Evolutionary conservation across 2,113 vertebrate species (phyloP).

Genomic region (Sinosuthora webbiana): DNA sequence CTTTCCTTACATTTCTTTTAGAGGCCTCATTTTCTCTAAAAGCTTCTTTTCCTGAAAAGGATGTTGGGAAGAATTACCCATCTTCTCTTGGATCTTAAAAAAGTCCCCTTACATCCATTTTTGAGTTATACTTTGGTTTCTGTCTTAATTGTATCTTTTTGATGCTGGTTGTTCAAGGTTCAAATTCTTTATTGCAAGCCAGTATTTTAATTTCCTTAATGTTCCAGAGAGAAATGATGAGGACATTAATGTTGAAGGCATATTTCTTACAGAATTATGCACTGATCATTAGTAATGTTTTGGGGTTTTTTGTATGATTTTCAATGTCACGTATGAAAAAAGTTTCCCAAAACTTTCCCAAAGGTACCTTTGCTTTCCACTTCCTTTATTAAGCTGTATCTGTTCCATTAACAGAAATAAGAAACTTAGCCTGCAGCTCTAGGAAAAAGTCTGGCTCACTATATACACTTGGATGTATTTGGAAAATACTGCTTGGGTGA

Average conservation of each 20-base stretch:
- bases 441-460: background rate
- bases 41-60: background rate
- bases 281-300: background rate
- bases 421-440: background rate
- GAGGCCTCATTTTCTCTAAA: background rate
- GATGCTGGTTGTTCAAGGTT: background rate
- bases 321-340: fast-evolving
- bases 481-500: background rate
- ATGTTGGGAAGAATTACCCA: background rate
- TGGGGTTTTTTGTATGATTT: background rate
- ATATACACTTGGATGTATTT: background rate
- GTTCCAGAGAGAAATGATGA: background rate
- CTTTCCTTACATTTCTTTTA: background rate
- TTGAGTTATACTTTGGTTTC: background rate
- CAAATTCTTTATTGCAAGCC: background rate
- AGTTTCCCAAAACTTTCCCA: background rate
- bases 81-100: background rate
- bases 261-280: background rate
- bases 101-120: background rate
- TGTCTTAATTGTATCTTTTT: background rate
- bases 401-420: background rate
- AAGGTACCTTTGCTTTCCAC: background rate
- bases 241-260: background rate
- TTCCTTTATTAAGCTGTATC: background rate
- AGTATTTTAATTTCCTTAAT: background rate